Conservation (phyloP, 2,888 invertebrate genomes). For the Fragum fragum region DNA sequence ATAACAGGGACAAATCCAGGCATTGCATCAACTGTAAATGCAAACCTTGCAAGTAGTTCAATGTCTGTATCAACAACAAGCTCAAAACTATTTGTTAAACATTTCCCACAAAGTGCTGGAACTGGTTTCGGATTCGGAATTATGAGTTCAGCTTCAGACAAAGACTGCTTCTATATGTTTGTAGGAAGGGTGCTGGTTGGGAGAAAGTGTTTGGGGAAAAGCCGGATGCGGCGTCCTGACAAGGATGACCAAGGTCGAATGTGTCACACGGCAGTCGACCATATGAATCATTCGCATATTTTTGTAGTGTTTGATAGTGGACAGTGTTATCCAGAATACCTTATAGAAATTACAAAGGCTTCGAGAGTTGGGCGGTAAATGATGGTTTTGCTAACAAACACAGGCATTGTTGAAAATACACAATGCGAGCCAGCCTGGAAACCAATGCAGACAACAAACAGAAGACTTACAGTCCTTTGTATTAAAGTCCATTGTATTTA, state of each 20-base stretch:
- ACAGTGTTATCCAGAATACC: constrained; percentile 82
- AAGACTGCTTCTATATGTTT: constrained; percentile 68
- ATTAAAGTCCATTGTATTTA: no score
- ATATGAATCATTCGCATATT: constrained; percentile 66
- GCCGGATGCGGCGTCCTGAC: constrained; percentile 72
- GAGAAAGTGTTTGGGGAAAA: constrained; percentile 67
- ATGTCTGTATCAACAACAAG: neutral
- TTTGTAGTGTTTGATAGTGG: constrained; percentile 81
- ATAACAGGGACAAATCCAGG: no score
- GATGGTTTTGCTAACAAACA: no score
- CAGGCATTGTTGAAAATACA: no score
- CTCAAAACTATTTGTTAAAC: neutral
- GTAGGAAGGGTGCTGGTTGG: constrained; percentile 78
- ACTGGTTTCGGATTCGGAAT: neutral
- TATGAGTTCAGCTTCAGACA: neutral
- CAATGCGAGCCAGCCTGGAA: no score
- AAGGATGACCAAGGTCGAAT: constrained; percentile 63
- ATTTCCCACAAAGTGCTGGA: neutral
- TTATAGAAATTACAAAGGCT: constrained; percentile 69
- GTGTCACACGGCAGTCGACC: constrained; percentile 78
- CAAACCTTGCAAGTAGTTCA: neutral
- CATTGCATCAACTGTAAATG: neutral
- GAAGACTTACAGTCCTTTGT: no score
- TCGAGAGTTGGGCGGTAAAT: neutral
- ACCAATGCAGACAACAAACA: no score